A percentile compares a stretch with the other conserved stretches of the same genome.
Evolutionary conservation across 2,113 vertebrate genomes (phyloP).

Genomic region (Orcinus orca): DNA sequence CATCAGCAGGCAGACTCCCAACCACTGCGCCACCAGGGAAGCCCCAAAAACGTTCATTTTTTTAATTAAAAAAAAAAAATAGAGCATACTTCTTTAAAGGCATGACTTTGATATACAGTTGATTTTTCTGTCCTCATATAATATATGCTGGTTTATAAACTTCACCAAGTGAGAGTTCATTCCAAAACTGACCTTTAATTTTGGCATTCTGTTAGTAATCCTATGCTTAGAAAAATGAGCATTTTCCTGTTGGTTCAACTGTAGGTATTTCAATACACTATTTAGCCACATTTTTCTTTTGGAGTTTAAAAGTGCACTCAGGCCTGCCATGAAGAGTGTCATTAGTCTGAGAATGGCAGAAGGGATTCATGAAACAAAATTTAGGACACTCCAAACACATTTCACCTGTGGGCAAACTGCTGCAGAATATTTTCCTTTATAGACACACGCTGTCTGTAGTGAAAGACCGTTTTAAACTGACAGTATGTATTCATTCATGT

Average conservation of each 20-base stretch:
- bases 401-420: constrained; percentile 63
- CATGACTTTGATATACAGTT: neutral
- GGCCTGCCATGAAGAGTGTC: constrained; percentile 63
- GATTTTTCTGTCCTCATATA: constrained; percentile 9
- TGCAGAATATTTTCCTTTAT: constrained; percentile 64
- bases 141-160: constrained; percentile 32
- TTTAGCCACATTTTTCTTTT: constrained; percentile 65
- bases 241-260: constrained; percentile 66
- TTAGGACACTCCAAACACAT: constrained; percentile 73
- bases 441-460: constrained; percentile 57
- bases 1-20: no score
- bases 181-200: constrained; percentile 74
- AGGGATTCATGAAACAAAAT: constrained; percentile 64
- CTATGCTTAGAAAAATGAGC: constrained; percentile 59
- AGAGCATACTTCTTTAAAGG: constrained; percentile 18
- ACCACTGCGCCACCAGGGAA: no score
- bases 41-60: neutral
- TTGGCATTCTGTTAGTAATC: constrained; percentile 61
- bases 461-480: constrained; percentile 73
- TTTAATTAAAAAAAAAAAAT: neutral
- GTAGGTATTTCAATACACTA: constrained; percentile 73
- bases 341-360: constrained; percentile 72
- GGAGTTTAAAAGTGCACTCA: constrained; percentile 71
- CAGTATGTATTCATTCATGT: constrained; percentile 60
- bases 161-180: constrained; percentile 23